phyloP scores from a whole-genome alignment of 2,797 vertebrate genomes.

The Pangasius sanitwongsei region DNA sequence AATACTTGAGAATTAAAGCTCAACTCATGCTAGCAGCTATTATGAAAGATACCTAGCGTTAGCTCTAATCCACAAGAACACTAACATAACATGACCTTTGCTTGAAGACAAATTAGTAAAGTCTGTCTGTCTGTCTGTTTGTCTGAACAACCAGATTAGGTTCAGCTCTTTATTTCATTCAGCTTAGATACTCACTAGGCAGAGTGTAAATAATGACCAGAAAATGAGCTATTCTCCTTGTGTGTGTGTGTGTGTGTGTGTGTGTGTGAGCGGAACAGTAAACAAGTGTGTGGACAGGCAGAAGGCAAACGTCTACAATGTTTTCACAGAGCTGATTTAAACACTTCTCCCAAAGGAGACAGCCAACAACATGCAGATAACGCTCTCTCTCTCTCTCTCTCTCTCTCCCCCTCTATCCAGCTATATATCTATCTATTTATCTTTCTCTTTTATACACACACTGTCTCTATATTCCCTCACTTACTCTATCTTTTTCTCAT shows the following conservation, averaged over 20 bases:
- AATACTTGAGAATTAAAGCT: background rate
- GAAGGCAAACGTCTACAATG: constrained; percentile 4
- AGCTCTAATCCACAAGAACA: background rate
- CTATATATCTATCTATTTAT: background rate
- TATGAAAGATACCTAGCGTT: background rate
- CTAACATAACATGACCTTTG: background rate
- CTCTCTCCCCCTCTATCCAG: background rate
- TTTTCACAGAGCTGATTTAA: background rate
- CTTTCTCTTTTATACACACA: background rate
- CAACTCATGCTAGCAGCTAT: background rate
- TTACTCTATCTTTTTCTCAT: background rate
- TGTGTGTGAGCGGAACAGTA: background rate
- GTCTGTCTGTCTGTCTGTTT: background rate
- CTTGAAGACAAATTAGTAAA: background rate
- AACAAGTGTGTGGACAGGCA: background rate
- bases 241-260: background rate
- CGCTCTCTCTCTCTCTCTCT: background rate
- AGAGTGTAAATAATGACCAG: background rate
- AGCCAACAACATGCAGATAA: background rate
- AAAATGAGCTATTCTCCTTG: background rate
- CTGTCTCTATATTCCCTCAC: background rate
- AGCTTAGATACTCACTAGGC: constrained; percentile 1
- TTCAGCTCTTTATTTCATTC: background rate
- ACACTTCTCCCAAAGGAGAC: background rate
- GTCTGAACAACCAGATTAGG: background rate